phyloP scores from a whole-genome alignment of 2,888 invertebrate species.

The Tiliacea aurago region DNA sequence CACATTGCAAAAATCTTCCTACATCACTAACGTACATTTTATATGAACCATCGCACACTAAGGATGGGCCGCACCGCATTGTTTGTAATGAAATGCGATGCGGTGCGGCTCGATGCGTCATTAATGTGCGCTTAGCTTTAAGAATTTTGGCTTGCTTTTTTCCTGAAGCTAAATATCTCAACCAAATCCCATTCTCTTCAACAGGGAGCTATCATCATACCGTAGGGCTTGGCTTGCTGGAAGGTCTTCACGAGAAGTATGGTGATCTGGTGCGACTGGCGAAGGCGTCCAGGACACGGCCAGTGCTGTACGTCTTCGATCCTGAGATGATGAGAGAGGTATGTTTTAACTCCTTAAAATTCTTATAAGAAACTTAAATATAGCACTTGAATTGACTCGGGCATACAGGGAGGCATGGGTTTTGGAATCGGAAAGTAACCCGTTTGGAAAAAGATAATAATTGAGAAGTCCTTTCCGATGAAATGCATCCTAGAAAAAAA shows the following conservation, averaged over 20 bases:
- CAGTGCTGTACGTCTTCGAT: constrained; percentile 85
- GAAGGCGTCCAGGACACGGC: constrained; percentile 81
- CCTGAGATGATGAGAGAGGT: constrained; percentile 87
- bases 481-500: no score
- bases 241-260: constrained; percentile 82
- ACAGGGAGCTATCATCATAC: constrained; percentile 86
- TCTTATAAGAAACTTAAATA: background rate
- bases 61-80: no score
- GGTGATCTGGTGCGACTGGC: constrained; percentile 85
- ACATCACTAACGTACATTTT: no score
- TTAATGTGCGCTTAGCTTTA: no score
- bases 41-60: no score
- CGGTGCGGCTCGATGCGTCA: no score
- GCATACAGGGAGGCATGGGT: background rate
- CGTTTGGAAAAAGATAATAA: no score
- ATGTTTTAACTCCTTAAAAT: constrained; percentile 19
- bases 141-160: background rate
- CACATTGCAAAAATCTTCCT: no score
- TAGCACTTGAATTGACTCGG: background rate
- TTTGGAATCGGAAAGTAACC: background rate
- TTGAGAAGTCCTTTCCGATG: no score
- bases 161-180: background rate
- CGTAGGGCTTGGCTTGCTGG: constrained; percentile 84
- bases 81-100: no score
- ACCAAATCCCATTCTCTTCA: background rate